Evolutionary conservation across 2,888 invertebrate species (phyloP).

Genomic region (Hirtodrosophila duncani): DNA sequence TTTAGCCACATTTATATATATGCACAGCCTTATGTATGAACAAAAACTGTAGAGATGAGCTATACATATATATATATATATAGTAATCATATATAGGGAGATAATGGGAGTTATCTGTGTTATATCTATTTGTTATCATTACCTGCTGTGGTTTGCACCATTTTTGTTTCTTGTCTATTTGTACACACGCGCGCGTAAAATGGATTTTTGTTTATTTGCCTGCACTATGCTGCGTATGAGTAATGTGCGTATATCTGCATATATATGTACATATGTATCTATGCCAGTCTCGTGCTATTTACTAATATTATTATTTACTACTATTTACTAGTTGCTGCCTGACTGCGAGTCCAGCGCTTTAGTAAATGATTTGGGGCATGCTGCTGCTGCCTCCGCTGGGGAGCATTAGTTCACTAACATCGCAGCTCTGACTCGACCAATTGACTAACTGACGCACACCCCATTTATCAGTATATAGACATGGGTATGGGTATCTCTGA

Average conservation of each 20-base stretch:
- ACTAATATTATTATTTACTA: too few relatives aligned
- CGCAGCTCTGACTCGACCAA: too few relatives aligned
- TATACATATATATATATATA: neutral
- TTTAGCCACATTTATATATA: neutral
- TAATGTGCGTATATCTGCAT: neutral
- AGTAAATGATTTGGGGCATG: too few relatives aligned
- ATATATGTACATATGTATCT: slow-evolving; percentile 17
- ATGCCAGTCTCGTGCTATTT: too few relatives aligned
- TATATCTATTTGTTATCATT: slow-evolving; percentile 30
- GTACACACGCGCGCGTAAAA: neutral
- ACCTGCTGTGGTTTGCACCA: slow-evolving; percentile 70
- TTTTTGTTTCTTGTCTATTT: slow-evolving; percentile 27
- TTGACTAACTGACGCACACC: too few relatives aligned
- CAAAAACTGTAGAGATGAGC: slow-evolving; percentile 1
- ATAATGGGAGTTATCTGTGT: too few relatives aligned
- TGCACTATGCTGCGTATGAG: neutral
- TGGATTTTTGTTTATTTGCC: neutral
- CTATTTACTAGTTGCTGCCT: too few relatives aligned
- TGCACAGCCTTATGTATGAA: neutral
- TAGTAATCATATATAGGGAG: neutral
- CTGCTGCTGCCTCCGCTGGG: too few relatives aligned
- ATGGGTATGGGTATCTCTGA: too few relatives aligned
- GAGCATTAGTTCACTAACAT: too few relatives aligned
- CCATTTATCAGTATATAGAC: too few relatives aligned
- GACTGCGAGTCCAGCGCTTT: too few relatives aligned